Base-by-base conservation (phyloP, 92 coral and sea anemone species). In the Isaurus tuberculatus region DNA sequence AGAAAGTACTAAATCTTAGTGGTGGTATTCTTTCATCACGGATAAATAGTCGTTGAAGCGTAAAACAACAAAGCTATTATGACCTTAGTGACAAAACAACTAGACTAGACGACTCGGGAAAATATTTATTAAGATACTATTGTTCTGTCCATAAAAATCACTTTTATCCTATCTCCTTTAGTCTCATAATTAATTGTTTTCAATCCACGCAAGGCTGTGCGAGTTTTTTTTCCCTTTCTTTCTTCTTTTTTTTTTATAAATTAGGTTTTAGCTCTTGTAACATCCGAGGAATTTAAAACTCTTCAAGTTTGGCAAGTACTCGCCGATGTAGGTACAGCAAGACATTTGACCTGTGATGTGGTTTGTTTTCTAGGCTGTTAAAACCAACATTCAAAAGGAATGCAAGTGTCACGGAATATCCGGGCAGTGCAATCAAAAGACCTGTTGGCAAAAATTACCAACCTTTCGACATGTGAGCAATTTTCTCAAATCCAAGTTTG, bases 401-500 rank as follows among this genome's bases (percentile, higher is more conserved):
- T 97, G 99, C 86, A 93, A 91, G 85, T 97, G 99, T 75, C 97
- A 94, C 53, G 99, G 99, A 33, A 88, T 94, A 42, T 97, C 99
- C 20, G 89, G 94, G 66, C 58, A 90, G 8, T 97, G 99, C 43
- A 81, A 94, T 10, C 77, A 85, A 16, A 74, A 90, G 83, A 94
- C 98, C 2, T 97, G 99, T 85, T 91, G 97, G 97, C 79, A 57
- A 43, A 91, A 88, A 73, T 81, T 97, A 26, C 97, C 93, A 36
- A 81, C 87, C 28, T 97, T 97, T 80, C 73, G 85, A 20, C 48
- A 64, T 60, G 94, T 95, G 17, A 91, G 99, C 16, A 86, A 87
- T 17, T 57, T 85, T 7, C 82, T 97, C 33, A 97, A 97, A 79
- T 88, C 90, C 32, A 90, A 87, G 58, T 97, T 97, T 73, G 98